Conservation (phyloP, 2,113 vertebrate genomes). For the Poecilia latipinna region DNA sequence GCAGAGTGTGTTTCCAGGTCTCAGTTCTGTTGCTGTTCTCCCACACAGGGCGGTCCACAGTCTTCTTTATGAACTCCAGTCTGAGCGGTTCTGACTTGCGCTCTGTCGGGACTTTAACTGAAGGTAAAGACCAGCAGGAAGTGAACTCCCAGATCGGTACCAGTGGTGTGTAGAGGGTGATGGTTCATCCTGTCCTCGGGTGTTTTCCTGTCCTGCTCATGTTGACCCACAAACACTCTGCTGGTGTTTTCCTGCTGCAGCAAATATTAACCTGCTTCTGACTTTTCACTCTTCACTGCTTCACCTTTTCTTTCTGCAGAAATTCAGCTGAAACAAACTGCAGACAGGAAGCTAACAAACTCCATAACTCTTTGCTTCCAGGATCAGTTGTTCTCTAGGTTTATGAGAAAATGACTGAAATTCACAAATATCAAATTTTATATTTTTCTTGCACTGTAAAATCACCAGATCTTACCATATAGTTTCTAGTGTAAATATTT, state of each 20-base stretch:
- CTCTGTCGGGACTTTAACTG: conserved; percentile 77
- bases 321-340: too few species aligned
- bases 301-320: not conserved
- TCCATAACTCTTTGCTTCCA: too few species aligned
- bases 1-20: not conserved
- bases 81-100: conserved; percentile 73
- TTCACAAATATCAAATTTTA: too few species aligned
- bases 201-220: not conserved
- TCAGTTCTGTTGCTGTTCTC: not conserved
- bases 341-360: too few species aligned
- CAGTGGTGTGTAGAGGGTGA: not conserved
- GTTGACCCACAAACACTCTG: not conserved
- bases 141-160: not conserved
- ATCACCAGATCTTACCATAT: too few species aligned
- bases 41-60: not conserved
- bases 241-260: not conserved
- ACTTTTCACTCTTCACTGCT: not conserved
- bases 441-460: too few species aligned
- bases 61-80: not conserved
- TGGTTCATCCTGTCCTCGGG: not conserved
- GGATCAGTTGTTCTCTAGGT: too few species aligned
- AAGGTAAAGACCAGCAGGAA: conserved; percentile 77
- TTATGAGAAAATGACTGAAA: too few species aligned
- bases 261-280: not conserved
- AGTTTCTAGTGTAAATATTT: too few species aligned